Conservation (phyloP, 1,140 invertebrate genomes). For the Drosophila ambigua region DNA sequence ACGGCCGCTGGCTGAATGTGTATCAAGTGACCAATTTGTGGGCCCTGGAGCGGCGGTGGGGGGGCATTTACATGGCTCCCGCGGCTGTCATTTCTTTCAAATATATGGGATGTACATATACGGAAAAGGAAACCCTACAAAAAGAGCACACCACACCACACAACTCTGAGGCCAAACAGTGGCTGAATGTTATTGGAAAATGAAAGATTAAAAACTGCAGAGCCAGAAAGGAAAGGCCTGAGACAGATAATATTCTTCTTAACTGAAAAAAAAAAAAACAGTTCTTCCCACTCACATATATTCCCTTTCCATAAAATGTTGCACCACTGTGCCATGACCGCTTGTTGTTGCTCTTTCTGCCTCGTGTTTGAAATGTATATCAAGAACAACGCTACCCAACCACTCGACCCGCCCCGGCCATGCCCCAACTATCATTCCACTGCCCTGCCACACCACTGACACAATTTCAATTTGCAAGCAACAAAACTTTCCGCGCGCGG, state of each 20-base stretch:
- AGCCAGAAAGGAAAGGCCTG: too few species aligned
- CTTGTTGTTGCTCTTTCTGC: neutral
- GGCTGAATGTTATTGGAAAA: constrained; percentile 5
- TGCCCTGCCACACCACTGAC: constrained; percentile 57
- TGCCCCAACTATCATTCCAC: constrained; percentile 13
- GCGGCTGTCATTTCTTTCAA: constrained; percentile 69
- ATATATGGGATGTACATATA: constrained; percentile 30
- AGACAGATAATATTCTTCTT: too few species aligned
- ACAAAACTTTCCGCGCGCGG: constrained; percentile 13
- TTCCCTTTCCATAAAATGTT: too few species aligned
- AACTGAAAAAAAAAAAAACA: too few species aligned
- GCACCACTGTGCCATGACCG: constrained; percentile 41
- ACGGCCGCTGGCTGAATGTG: constrained; percentile 46
- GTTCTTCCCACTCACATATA: neutral
- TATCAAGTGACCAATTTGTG: constrained; percentile 78
- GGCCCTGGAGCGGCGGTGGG: constrained; percentile 22
- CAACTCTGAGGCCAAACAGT: constrained; percentile 35
- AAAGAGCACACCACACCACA: neutral
- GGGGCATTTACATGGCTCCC: constrained; percentile 72
- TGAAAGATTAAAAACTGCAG: neutral
- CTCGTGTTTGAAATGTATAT: constrained; percentile 59
- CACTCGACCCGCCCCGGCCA: constrained; percentile 20
- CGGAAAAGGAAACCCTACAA: constrained; percentile 56
- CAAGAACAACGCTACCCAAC: constrained; percentile 39
- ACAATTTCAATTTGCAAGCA: constrained; percentile 64